Evolutionary conservation across 2,797 vertebrate genomes (phyloP), one percentile per base, ranked within the genome.

Genomic region (Pseudochaenichthys georgianus): DNA sequence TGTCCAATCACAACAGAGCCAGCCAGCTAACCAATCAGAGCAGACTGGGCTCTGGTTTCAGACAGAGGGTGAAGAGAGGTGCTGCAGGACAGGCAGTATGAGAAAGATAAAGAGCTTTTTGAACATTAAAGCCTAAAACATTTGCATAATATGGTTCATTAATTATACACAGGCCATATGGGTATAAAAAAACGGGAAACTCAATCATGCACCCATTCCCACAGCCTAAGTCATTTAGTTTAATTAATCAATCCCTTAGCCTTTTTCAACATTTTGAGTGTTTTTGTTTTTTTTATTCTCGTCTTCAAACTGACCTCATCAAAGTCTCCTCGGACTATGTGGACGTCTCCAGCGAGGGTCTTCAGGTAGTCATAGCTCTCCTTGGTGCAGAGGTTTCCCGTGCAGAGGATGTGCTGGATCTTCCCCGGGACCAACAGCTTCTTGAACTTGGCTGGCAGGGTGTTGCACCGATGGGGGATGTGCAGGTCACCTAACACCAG

Each of bases 331-430:
- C 98, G 92, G 80, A 99, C 98, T 41, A 99, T 97, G 68, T 99
- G 98, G 65, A 99, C 98, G 3, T 99, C 98, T 34, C 97, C 98
- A 3, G 98, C 98, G 73, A 99, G 95, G 1, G 98, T 99, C 94
- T 99, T 99, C 93, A 99, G 96, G 95, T 99, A 99, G 93, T 99
- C 98, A 66, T 98, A 99, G 88, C 97, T 99, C 93, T 99, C 98
- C 94, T 99, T 99, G 75, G 98, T 99, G 93, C 98, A 99, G 63
- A 99, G 97, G 90, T 99, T 99, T n/a, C 98, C 98, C 0, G 98
- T 99, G 92, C 98, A 99, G 75, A 99, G 97, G 54, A 99, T 99
- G 91, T 99, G 98, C 76, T 99, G 98, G 91, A 99, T 99, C 93
- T 99, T 99, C 5, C 98, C 98, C 0, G 98, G 98, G 8, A 99